Conservation (phyloP, 2,113 vertebrate species). For the Smithornis capensis region DNA sequence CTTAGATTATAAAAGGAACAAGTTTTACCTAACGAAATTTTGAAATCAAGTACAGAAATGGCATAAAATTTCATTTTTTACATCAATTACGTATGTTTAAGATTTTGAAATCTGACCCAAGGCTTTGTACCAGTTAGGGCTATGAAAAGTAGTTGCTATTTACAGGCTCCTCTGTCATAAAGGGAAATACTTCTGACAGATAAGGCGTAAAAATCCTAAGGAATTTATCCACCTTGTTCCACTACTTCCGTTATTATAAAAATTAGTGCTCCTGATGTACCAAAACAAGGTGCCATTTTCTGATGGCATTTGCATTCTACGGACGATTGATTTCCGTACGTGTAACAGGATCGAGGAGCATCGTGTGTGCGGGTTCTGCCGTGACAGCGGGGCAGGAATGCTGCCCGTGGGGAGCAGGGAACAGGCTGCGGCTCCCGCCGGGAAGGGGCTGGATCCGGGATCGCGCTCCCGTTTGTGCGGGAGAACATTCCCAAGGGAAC, state of each 20-base stretch:
- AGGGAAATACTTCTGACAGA: not conserved
- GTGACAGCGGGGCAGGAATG: rapidly evolving
- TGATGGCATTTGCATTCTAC: rapidly evolving
- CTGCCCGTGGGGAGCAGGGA: not conserved
- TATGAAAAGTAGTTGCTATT: not conserved
- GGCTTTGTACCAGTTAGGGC: not conserved
- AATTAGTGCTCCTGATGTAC: not conserved
- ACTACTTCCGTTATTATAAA: not conserved
- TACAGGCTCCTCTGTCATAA: not conserved
- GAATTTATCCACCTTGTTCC: not conserved
- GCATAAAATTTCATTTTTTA: not conserved
- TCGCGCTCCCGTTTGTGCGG: rapidly evolving
- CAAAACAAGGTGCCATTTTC: not conserved
- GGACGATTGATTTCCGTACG: rapidly evolving
- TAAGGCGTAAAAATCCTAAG: not conserved
- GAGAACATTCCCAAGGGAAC: not conserved
- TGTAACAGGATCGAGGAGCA: rapidly evolving
- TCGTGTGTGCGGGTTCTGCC: rapidly evolving
- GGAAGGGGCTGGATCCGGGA: too few relatives aligned
- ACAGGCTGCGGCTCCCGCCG: too few relatives aligned
- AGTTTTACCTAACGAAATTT: not conserved
- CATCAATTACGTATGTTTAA: not conserved
- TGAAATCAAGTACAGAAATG: not conserved
- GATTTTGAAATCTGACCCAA: not conserved
- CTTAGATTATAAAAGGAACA: not conserved